Conservation (phyloP, 2,113 vertebrate species). For the human region DNA sequence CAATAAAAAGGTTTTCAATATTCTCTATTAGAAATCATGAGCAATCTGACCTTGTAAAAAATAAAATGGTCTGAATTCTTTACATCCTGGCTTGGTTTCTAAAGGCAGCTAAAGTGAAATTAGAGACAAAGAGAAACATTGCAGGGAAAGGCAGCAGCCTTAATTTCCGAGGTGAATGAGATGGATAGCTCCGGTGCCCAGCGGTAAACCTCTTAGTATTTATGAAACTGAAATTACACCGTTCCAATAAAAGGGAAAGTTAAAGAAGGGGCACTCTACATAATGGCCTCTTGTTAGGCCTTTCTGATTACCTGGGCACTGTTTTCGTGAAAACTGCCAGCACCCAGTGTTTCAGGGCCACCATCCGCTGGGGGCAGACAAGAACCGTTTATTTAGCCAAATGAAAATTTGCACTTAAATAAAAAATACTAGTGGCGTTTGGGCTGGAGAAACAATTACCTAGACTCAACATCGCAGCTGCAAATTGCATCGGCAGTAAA, state of each 20-base stretch:
- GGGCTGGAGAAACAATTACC: constrained; percentile 60
- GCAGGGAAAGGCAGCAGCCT: constrained; percentile 64
- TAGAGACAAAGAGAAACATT: constrained; percentile 77
- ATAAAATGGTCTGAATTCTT: constrained; percentile 77
- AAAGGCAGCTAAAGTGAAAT: constrained; percentile 80
- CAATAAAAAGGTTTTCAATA: constrained; percentile 54
- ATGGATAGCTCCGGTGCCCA: constrained; percentile 79
- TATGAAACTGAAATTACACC: constrained; percentile 82
- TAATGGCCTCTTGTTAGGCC: constrained; percentile 73
- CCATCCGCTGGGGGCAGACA: not conserved
- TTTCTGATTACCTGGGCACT: constrained; percentile 73
- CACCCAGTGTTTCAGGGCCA: constrained; percentile 50
- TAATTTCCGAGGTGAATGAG: constrained; percentile 82
- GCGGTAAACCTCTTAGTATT: constrained; percentile 83
- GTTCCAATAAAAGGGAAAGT: constrained; percentile 78
- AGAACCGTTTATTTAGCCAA: constrained; percentile 62
- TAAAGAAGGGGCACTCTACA: constrained; percentile 76
- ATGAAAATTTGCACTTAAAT: constrained; percentile 73
- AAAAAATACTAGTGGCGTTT: constrained; percentile 49
- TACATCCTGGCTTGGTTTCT: constrained; percentile 81
- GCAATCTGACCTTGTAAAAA: constrained; percentile 75
- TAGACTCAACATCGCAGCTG: not conserved
- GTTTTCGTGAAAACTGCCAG: constrained; percentile 48
- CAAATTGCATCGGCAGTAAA: constrained; percentile 46
- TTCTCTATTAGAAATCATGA: constrained; percentile 70